Conservation (phyloP, 2,888 invertebrate genomes). For the Cephus nigrinus region DNA sequence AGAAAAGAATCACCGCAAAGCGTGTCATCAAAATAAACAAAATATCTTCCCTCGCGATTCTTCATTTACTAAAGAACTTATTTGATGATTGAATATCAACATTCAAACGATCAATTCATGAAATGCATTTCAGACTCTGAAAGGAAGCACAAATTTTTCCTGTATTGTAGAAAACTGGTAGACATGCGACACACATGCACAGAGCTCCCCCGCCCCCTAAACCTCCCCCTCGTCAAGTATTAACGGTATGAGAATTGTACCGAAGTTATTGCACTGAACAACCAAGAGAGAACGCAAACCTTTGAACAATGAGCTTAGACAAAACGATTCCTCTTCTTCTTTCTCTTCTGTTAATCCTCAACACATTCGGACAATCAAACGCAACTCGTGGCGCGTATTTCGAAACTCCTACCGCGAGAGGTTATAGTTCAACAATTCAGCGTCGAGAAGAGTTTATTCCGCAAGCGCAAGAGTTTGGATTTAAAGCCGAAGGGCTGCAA, state of each 20-base stretch:
- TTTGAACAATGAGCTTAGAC: background rate
- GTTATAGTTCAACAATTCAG: background rate
- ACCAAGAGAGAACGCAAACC: background rate
- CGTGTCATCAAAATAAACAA: background rate
- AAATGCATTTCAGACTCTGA: background rate
- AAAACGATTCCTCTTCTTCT: background rate
- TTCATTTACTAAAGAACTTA: background rate
- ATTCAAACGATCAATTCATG: background rate
- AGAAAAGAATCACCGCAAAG: background rate
- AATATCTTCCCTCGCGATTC: background rate
- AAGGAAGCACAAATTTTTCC: background rate
- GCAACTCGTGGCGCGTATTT: background rate
- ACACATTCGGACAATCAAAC: background rate
- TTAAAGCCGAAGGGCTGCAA: background rate
- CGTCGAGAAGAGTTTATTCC: background rate
- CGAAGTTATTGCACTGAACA: background rate
- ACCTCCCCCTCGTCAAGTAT: slow-evolving; percentile 1
- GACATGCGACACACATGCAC: slow-evolving; percentile 65
- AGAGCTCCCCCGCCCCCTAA: slow-evolving; percentile 40
- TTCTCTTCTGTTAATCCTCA: background rate
- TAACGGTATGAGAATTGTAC: slow-evolving; percentile 2
- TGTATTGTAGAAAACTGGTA: slow-evolving; percentile 25
- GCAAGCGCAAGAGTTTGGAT: background rate
- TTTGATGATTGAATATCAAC: background rate
- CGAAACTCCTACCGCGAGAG: background rate